Evolutionary conservation across 2,797 vertebrate genomes (phyloP).

Genomic region (Cyclura pinguis): DNA sequence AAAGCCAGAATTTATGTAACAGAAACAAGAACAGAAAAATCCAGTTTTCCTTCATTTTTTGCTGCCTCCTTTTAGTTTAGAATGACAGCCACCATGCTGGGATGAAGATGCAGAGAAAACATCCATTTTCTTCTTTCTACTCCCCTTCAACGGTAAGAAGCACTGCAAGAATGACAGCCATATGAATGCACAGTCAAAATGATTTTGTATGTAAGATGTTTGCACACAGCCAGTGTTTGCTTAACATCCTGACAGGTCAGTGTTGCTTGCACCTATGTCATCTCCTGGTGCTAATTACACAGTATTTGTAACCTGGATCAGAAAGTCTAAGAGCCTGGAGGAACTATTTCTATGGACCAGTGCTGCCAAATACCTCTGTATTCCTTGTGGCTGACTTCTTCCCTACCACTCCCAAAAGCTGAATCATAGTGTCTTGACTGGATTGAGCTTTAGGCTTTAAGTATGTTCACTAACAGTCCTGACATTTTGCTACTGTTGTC

Average conservation of each 20-base stretch:
- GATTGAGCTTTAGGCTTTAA: conserved; percentile 72
- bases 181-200: conserved; percentile 48
- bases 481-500: conserved; percentile 77
- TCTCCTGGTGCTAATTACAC: conserved; percentile 59
- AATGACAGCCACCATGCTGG: conserved; percentile 31
- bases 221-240: conserved; percentile 65
- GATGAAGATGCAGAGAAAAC: conserved; percentile 34
- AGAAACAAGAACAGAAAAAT: background rate
- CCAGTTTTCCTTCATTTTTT: conserved; percentile 1
- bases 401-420: conserved; percentile 66
- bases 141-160: background rate
- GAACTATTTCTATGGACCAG: conserved; percentile 68
- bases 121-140: conserved; percentile 19
- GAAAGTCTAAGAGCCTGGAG: conserved; percentile 68
- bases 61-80: conserved; percentile 34
- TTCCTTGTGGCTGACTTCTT: conserved; percentile 63
- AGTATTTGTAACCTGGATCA: conserved; percentile 70
- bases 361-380: conserved; percentile 63
- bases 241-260: conserved; percentile 65
- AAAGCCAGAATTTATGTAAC: conserved; percentile 19
- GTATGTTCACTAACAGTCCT: conserved; percentile 77
- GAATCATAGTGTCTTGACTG: conserved; percentile 76
- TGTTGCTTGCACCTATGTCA: conserved; percentile 58
- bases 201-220: conserved; percentile 66
- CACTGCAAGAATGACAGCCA: conserved; percentile 43